Percentiles rank a stretch among this genome's conserved stretches.
Conservation (phyloP, 1,140 invertebrate species). For the Panagrolaimus sp. region DNA sequence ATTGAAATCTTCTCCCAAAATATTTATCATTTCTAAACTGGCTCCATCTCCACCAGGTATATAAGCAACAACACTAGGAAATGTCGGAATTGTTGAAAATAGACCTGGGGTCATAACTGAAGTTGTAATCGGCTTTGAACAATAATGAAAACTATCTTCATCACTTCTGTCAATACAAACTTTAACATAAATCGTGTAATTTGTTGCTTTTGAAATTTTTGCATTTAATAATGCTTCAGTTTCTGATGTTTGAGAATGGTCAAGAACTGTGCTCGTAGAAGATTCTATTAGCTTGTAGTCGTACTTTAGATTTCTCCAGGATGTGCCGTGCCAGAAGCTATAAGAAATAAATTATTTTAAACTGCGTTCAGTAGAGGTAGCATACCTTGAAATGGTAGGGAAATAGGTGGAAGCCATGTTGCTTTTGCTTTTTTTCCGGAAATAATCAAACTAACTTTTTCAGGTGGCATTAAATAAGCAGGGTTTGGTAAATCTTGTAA, state of each 20-base stretch:
- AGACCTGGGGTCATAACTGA: background rate
- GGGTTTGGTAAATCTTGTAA: conserved; percentile 30
- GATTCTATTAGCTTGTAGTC: conserved; percentile 22
- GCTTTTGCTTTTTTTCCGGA: conserved; percentile 30
- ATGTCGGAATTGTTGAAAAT: background rate
- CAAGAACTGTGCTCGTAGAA: background rate
- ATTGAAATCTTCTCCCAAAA: background rate
- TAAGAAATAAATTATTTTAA: conserved; percentile 11
- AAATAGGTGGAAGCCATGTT: conserved; percentile 41
- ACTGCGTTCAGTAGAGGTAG: background rate
- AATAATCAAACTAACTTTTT: conserved; percentile 36
- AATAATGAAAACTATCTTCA: background rate
- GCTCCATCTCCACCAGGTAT: background rate
- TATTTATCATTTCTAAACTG: background rate
- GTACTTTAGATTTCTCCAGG: conserved; percentile 38
- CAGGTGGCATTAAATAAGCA: conserved; percentile 25
- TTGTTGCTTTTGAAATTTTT: conserved; percentile 1
- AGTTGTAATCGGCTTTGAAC: background rate
- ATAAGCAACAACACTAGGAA: background rate
- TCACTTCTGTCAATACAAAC: background rate
- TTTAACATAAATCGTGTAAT: conserved; percentile 4
- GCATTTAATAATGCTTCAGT: background rate
- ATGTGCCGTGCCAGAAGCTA: conserved; percentile 29
- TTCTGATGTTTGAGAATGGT: conserved; percentile 7
- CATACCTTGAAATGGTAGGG: conserved; percentile 44